Percentiles rank a stretch among this genome's conserved stretches.
These are phyloP conservation scores for Drosophila kuntzei DNA, from an alignment of 2,888 invertebrate species.

Conservation along the genomic window DNA sequence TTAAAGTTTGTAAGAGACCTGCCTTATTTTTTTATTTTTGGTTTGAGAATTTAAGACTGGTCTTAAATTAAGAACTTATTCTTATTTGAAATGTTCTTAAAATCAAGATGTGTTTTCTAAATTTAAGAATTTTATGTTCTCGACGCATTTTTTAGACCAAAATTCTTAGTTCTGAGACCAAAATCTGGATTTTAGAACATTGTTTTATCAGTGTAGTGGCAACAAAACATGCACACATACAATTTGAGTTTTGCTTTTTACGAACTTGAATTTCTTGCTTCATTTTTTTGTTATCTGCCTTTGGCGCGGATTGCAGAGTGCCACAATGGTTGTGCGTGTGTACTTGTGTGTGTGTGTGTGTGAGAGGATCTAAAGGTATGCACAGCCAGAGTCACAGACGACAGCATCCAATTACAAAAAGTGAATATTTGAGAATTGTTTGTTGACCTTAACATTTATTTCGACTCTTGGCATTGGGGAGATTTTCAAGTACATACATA, in stretches of 20 bases:
- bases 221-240: slow-evolving; percentile 51
- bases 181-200: too few relatives aligned
- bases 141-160: too few relatives aligned
- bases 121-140: too few relatives aligned
- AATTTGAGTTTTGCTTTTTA: slow-evolving; percentile 52
- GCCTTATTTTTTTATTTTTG: too few relatives aligned
- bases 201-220: too few relatives aligned
- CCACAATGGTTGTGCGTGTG: not conserved
- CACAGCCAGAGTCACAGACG: slow-evolving; percentile 43
- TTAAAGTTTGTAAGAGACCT: too few relatives aligned
- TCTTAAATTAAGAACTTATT: too few relatives aligned
- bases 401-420: slow-evolving; percentile 78
- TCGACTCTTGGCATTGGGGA: slow-evolving; percentile 31
- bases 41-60: too few relatives aligned
- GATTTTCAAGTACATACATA: slow-evolving; percentile 21
- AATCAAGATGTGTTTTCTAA: too few relatives aligned
- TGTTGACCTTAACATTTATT: slow-evolving; percentile 77
- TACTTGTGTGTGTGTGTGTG: slow-evolving; percentile 2
- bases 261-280: slow-evolving; percentile 30
- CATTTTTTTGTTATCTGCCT: slow-evolving; percentile 25
- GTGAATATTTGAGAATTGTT: slow-evolving; percentile 71
- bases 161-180: too few relatives aligned
- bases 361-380: slow-evolving; percentile 57
- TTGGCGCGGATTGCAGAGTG: slow-evolving; percentile 26
- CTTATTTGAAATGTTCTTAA: too few relatives aligned